Conservation (phyloP, 2,888 invertebrate species). For the Aleiodes testaceus region DNA sequence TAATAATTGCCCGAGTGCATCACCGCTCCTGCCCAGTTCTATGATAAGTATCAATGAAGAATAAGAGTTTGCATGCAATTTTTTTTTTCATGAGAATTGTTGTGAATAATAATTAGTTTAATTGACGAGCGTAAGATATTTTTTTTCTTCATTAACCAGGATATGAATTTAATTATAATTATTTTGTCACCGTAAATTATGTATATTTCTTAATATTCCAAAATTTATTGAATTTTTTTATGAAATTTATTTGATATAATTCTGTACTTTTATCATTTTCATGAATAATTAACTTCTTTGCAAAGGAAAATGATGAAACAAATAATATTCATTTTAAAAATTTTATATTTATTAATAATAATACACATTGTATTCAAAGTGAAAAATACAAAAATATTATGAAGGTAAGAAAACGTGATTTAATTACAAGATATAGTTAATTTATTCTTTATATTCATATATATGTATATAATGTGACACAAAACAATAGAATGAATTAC, state of each 20-base stretch:
- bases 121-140: conserved; percentile 14
- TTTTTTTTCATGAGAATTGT: conserved; percentile 26
- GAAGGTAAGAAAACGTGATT: background rate
- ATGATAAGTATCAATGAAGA: conserved; percentile 9
- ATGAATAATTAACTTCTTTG: too few relatives aligned
- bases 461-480: conserved; percentile 7
- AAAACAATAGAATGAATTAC: conserved; percentile 19
- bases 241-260: too few relatives aligned
- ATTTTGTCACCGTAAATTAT: too few relatives aligned
- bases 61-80: conserved; percentile 27
- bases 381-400: background rate
- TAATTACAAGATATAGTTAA: conserved; percentile 9
- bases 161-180: background rate
- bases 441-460: conserved; percentile 5
- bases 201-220: background rate
- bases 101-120: conserved; percentile 25
- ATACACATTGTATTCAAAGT: background rate
- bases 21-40: background rate
- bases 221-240: background rate
- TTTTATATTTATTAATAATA: conserved; percentile 2
- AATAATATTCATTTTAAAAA: background rate
- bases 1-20: conserved; percentile 27
- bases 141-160: conserved; percentile 28
- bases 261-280: too few relatives aligned
- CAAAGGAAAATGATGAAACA: background rate